phyloP scores from a whole-genome alignment of 2,113 vertebrate species.

The Pica pica region DNA sequence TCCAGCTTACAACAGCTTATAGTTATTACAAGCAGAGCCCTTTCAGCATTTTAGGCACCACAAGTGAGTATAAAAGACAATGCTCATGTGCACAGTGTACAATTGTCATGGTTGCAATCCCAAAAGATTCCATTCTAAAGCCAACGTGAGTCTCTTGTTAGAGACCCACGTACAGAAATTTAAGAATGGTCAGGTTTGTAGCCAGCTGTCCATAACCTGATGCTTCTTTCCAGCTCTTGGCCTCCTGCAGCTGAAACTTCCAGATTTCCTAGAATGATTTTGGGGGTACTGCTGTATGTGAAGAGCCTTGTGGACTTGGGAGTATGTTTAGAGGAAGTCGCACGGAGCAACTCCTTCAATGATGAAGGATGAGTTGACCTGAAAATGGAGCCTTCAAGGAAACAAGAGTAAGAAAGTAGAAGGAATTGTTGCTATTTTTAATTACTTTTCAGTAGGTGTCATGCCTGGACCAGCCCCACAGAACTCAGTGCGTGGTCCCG shows the following conservation, averaged over 20 bases:
- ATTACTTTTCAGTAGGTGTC: background rate
- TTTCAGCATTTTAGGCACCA: background rate
- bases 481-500: accelerated
- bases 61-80: background rate
- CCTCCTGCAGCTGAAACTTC: background rate
- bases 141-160: background rate
- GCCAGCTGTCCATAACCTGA: background rate
- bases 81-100: background rate
- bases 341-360: accelerated
- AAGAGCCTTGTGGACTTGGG: background rate
- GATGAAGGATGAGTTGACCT: background rate
- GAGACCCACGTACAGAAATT: accelerated
- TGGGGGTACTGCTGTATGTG: background rate
- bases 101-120: background rate
- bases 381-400: background rate
- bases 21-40: background rate
- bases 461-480: background rate
- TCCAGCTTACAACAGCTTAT: background rate
- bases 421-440: background rate
- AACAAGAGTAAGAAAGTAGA: background rate
- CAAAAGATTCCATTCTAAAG: background rate
- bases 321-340: background rate
- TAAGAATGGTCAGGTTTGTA: background rate
- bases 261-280: background rate
- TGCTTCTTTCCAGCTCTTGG: background rate